Evolutionary conservation across 2,113 vertebrate genomes (phyloP).

Genomic region (Ailurus styani): DNA sequence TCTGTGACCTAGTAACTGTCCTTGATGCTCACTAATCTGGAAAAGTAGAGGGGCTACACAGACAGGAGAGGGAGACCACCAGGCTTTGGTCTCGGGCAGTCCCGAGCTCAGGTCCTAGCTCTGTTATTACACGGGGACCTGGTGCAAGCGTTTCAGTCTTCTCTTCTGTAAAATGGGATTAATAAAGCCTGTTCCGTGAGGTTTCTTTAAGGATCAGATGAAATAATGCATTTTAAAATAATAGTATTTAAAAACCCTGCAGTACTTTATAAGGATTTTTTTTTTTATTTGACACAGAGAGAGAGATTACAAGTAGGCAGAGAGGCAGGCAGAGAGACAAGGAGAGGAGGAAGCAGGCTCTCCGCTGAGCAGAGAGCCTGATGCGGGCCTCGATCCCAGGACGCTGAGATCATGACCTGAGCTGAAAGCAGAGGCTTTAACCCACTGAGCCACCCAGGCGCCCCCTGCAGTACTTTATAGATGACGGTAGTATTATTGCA

Average conservation of each 20-base stretch:
- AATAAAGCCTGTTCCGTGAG: background rate
- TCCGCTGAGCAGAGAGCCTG: too few relatives aligned
- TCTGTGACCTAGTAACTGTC: background rate
- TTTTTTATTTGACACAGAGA: too few relatives aligned
- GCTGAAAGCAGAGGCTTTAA: too few relatives aligned
- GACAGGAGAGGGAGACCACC: background rate
- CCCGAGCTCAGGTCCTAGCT: background rate
- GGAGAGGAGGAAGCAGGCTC: too few relatives aligned
- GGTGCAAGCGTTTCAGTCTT: background rate
- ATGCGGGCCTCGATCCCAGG: too few relatives aligned
- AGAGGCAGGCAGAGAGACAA: too few relatives aligned
- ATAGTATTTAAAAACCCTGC: background rate
- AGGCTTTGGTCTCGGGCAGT: background rate
- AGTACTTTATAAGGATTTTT: background rate
- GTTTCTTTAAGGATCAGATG: background rate
- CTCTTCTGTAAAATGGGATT: background rate
- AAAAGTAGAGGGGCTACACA: background rate
- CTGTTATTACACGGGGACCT: background rate
- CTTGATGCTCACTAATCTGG: background rate
- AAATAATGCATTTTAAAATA: slow-evolving; percentile 16
- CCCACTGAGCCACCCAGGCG: too few relatives aligned
- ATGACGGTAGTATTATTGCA: background rate
- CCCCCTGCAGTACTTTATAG: background rate
- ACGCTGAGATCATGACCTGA: too few relatives aligned
- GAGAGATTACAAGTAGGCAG: too few relatives aligned